phyloP scores from a whole-genome alignment of 2,888 invertebrate genomes.

The Balanococcus diminutus region DNA sequence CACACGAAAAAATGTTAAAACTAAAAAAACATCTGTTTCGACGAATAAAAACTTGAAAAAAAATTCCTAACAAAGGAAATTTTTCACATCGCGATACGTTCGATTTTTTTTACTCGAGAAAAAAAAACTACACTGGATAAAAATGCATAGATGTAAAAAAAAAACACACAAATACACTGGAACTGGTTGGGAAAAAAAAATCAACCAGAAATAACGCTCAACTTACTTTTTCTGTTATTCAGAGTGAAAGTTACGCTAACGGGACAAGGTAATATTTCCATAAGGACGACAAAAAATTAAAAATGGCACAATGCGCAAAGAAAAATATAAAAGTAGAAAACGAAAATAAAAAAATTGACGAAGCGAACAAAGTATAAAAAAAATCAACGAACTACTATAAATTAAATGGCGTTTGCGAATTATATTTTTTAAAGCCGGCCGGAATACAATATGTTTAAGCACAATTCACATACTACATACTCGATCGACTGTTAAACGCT shows the following conservation, averaged over 20 bases:
- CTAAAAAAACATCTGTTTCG: background rate
- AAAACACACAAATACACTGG: background rate
- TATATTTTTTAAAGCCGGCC: constrained; percentile 44
- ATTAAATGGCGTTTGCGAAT: constrained; percentile 15
- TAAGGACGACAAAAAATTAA: constrained; percentile 60
- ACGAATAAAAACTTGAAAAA: background rate
- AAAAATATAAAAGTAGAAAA: constrained; percentile 36
- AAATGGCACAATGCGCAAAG: constrained; percentile 47
- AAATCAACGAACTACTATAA: constrained; percentile 17
- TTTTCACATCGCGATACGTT: background rate
- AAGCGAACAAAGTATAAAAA: constrained; percentile 15
- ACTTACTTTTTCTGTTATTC: constrained; percentile 51
- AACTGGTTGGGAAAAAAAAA: background rate
- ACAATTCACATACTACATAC: constrained; percentile 47
- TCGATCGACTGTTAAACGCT: constrained; percentile 47
- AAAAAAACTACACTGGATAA: background rate
- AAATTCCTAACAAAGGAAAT: no score
- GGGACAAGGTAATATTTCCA: constrained; percentile 81
- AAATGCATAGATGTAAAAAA: background rate
- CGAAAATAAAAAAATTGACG: background rate
- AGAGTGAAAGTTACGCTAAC: constrained; percentile 76
- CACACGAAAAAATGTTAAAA: background rate
- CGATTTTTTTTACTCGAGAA: no score
- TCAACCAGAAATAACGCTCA: background rate
- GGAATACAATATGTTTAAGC: constrained; percentile 48